Percentiles rank a stretch among this genome's conserved stretches.
Conservation (phyloP, 2,113 vertebrate species). For the Oncorhynchus gorbuscha region DNA sequence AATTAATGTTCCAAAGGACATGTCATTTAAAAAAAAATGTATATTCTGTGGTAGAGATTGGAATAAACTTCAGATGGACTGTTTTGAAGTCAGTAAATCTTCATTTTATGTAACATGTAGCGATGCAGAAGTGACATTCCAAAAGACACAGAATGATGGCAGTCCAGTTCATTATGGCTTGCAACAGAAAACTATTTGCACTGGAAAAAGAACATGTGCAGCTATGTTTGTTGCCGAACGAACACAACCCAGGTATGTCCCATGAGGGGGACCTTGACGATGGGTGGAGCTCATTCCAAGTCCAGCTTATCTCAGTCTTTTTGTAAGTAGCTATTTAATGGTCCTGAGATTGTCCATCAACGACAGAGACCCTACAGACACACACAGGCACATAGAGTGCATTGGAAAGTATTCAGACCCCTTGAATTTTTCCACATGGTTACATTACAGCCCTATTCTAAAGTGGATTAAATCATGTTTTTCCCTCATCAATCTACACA, state of each 20-base stretch:
- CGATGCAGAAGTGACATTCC: too few relatives aligned
- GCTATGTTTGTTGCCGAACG: neutral
- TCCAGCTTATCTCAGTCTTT: neutral
- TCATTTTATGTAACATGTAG: too few relatives aligned
- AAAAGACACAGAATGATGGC: too few relatives aligned
- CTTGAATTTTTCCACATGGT: too few relatives aligned
- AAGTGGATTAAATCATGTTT: too few relatives aligned
- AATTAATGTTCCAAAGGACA: slow-evolving; percentile 62
- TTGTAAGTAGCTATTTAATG: neutral
- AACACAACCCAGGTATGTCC: neutral
- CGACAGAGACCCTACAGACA: neutral
- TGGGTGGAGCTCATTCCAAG: neutral
- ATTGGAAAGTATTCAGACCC: neutral
- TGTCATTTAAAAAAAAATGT: slow-evolving; percentile 53
- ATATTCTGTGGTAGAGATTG: slow-evolving; percentile 30
- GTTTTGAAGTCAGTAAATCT: slow-evolving; percentile 65
- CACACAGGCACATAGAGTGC: neutral
- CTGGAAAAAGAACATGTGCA: neutral
- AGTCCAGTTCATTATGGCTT: too few relatives aligned
- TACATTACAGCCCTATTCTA: too few relatives aligned
- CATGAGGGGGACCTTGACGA: neutral
- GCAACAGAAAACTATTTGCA: too few relatives aligned
- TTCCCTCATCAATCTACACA: too few relatives aligned
- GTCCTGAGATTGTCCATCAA: neutral
- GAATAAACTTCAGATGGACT: slow-evolving; percentile 67